These are phyloP conservation scores for Euplexia lucipara DNA, from an alignment of 2,888 invertebrate species.

Conservation along the genomic window DNA sequence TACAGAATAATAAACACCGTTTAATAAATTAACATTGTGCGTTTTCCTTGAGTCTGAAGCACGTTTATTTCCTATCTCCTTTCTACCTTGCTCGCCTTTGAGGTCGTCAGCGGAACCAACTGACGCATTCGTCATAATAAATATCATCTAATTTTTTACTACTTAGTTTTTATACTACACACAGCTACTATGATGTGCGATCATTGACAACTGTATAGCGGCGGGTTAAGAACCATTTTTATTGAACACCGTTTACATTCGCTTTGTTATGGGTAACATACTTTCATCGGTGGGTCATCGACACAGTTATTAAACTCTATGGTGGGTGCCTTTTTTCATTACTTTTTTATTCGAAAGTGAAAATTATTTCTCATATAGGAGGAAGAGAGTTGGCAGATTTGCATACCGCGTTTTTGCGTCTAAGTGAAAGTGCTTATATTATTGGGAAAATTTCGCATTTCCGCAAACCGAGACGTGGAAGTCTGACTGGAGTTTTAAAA, in stretches of 20 bases:
- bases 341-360: conserved; percentile 79
- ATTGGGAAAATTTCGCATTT: conserved; percentile 54
- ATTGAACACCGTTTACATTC: conserved; percentile 49
- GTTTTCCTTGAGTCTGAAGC: conserved; percentile 25
- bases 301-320: conserved; percentile 74
- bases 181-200: conserved; percentile 47
- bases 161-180: conserved; percentile 66
- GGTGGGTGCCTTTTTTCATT: conserved; percentile 67
- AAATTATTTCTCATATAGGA: conserved; percentile 68
- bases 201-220: conserved; percentile 60
- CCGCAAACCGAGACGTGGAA: conserved; percentile 35
- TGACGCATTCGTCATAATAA: conserved; percentile 77
- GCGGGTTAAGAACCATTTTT: conserved; percentile 70
- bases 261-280: conserved; percentile 65
- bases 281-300: conserved; percentile 79
- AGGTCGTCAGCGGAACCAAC: conserved; percentile 65
- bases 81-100: conserved; percentile 59
- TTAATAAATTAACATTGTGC: conserved; percentile 14
- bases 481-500: conserved; percentile 29
- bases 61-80: conserved; percentile 51
- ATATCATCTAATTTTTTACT: conserved; percentile 73
- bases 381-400: conserved; percentile 57
- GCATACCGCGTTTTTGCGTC: conserved; percentile 54
- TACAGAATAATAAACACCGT: conserved; percentile 20
- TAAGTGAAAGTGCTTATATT: conserved; percentile 67